phyloP scores from a whole-genome alignment of 1,140 invertebrate species.

The Lamellibrachia luymesi region DNA sequence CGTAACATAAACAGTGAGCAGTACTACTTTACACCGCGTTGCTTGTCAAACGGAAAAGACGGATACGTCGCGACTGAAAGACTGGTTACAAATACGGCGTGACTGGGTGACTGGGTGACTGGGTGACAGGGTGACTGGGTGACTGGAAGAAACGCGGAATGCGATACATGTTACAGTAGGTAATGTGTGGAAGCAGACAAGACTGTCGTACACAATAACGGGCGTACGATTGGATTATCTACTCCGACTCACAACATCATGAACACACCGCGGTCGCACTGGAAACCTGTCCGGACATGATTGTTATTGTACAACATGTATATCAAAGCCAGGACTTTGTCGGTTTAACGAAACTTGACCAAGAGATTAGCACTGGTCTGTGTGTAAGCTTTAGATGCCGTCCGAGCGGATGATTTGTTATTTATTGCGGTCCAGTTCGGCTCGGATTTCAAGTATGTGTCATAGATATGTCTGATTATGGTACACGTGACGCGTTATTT shows the following conservation, averaged over 20 bases:
- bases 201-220: background rate
- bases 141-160: background rate
- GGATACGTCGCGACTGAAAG: background rate
- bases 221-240: background rate
- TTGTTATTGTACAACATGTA: background rate
- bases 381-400: background rate
- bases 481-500: background rate
- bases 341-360: background rate
- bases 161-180: background rate
- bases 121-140: no score
- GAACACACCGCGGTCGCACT: background rate
- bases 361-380: background rate
- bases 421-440: background rate
- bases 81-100: background rate
- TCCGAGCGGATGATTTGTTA: background rate
- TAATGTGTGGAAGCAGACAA: background rate
- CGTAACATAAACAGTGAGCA: background rate
- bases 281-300: background rate
- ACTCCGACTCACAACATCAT: background rate
- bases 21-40: background rate
- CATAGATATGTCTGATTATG: background rate
- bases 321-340: background rate
- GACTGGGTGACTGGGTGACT: no score
- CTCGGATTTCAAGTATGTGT: background rate
- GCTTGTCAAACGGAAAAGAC: background rate